A percentile compares a stretch with the other conserved stretches of the same genome.
These are phyloP conservation scores for Zapus hudsonius DNA, from an alignment of 2,113 vertebrate genomes.

Conservation along the genomic window DNA sequence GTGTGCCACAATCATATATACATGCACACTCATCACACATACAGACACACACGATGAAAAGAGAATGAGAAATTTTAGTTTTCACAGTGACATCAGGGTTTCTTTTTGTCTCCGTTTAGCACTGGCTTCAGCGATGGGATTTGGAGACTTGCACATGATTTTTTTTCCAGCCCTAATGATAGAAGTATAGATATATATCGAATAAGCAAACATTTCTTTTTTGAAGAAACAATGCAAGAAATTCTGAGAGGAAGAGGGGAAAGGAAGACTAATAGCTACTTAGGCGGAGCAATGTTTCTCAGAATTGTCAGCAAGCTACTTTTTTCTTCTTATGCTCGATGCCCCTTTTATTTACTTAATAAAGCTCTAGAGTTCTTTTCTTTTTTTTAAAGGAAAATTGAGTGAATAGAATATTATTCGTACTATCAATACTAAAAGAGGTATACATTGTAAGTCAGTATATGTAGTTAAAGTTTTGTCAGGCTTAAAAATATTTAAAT, in stretches of 20 bases:
- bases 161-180: not conserved
- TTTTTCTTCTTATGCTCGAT: not conserved
- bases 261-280: not conserved
- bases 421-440: not conserved
- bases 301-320: not conserved
- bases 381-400: not conserved
- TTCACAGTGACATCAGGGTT: not conserved
- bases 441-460: not conserved
- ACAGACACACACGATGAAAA: too few relatives aligned
- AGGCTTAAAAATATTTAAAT: not conserved
- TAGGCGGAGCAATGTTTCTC: not conserved
- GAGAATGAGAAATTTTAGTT: not conserved
- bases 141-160: not conserved
- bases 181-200: not conserved
- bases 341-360: not conserved
- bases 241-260: not conserved
- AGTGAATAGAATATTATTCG: not conserved
- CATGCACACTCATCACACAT: too few relatives aligned
- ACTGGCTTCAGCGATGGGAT: not conserved
- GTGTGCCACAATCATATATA: too few relatives aligned
- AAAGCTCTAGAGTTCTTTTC: not conserved
- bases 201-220: not conserved
- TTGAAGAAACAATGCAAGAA: not conserved
- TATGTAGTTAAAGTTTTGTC: not conserved
- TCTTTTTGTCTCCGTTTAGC: not conserved